phyloP scores from a whole-genome alignment of 2,888 invertebrate species.

The Hemaris fuciformis region DNA sequence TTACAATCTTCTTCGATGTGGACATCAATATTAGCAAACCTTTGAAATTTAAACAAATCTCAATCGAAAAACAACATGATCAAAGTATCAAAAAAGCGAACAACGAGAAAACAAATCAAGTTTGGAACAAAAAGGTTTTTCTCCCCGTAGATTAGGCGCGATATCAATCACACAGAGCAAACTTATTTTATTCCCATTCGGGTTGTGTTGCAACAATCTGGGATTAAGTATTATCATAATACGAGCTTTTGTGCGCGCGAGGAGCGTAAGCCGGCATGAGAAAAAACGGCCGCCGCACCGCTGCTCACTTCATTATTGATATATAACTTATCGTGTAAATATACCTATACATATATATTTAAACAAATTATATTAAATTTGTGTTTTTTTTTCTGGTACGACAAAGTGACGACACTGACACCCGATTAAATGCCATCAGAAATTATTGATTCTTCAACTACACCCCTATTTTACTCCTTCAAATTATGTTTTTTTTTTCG shows the following conservation, averaged over 20 bases:
- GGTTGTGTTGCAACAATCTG: conserved; percentile 27
- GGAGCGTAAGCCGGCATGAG: conserved; percentile 29
- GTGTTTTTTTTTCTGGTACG: too few species aligned
- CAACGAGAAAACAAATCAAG: not conserved
- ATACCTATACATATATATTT: too few species aligned
- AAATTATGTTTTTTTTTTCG: too few species aligned
- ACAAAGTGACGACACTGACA: too few species aligned
- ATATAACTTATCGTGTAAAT: not conserved
- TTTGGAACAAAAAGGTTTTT: not conserved
- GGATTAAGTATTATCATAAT: conserved; percentile 39
- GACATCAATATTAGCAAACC: too few species aligned
- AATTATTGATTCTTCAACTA: too few species aligned
- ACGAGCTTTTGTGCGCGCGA: conserved; percentile 26
- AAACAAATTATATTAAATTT: too few species aligned
- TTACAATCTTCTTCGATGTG: too few species aligned
- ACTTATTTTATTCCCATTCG: conserved; percentile 4
- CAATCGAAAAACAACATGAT: too few species aligned
- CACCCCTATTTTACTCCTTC: too few species aligned
- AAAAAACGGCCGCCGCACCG: conserved; percentile 12
- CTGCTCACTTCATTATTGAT: conserved; percentile 3
- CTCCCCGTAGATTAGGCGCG: conserved; percentile 1
- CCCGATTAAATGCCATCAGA: too few species aligned
- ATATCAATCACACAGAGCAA: conserved; percentile 18
- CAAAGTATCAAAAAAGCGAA: not conserved
- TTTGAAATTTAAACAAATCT: too few species aligned